These are phyloP conservation scores for Ambastaia sidthimunki DNA, from an alignment of 2,797 vertebrate genomes.

Conservation along the genomic window DNA sequence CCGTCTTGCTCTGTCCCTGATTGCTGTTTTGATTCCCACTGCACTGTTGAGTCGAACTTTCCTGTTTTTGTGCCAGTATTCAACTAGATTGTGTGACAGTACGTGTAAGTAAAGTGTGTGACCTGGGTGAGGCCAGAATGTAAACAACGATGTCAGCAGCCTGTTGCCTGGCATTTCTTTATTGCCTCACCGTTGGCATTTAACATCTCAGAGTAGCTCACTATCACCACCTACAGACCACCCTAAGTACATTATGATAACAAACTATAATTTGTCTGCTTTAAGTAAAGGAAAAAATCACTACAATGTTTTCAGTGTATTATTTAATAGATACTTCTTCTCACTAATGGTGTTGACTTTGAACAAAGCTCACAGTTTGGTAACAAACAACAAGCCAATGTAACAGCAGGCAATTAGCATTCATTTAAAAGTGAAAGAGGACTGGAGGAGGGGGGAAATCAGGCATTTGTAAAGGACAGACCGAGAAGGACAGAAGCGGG, in stretches of 20 bases:
- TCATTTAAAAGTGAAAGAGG: constrained; percentile 64
- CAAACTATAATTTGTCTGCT: not conserved
- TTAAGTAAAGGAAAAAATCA: not conserved
- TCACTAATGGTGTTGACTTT: constrained; percentile 51
- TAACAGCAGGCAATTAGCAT: constrained; percentile 67
- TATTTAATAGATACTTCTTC: constrained; percentile 24
- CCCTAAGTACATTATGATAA: not conserved
- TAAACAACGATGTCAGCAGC: constrained; percentile 45
- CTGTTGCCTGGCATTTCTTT: constrained; percentile 15
- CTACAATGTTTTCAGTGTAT: constrained; percentile 26
- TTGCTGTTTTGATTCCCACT: constrained; percentile 59
- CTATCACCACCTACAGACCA: constrained; percentile 69
- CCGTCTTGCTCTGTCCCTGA: constrained; percentile 46
- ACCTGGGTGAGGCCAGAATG: constrained; percentile 25
- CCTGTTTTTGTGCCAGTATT: constrained; percentile 53
- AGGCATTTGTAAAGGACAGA: constrained; percentile 31
- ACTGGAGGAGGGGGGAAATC: constrained; percentile 53
- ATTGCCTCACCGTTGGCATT: constrained; percentile 4
- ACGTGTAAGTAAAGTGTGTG: constrained; percentile 13
- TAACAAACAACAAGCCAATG: constrained; percentile 67
- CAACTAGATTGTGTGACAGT: constrained; percentile 46
- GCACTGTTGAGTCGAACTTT: constrained; percentile 49
- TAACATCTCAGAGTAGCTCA: constrained; percentile 56
- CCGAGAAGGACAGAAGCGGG: constrained; percentile 21
- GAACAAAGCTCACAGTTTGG: constrained; percentile 46